These are phyloP conservation scores for Drusus annulatus DNA, from an alignment of 1,140 invertebrate species.

Conservation along the genomic window DNA sequence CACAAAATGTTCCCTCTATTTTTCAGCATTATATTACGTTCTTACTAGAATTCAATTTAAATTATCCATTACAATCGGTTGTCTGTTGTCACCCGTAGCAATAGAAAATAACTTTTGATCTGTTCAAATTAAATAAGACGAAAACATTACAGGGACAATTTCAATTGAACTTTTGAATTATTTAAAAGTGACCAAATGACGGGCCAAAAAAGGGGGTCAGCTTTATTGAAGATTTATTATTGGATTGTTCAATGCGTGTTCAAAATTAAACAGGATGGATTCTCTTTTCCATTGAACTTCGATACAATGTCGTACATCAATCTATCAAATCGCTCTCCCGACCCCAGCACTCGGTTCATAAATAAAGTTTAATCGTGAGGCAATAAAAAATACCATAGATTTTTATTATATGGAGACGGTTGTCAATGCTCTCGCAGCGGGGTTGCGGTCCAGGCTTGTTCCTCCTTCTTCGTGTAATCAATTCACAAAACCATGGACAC, in stretches of 20 bases:
- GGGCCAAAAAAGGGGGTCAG: constrained; percentile 11
- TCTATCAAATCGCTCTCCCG: constrained; percentile 31
- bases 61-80: no score
- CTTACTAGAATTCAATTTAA: no score
- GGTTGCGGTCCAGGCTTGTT: constrained; percentile 31
- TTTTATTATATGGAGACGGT: constrained; percentile 48
- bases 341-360: constrained; percentile 45
- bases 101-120: not conserved
- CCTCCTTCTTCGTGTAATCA: constrained; percentile 4
- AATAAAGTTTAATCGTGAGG: constrained; percentile 55
- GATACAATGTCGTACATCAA: constrained; percentile 40
- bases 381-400: constrained; percentile 56
- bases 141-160: constrained; percentile 5
- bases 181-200: constrained; percentile 20
- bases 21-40: no score
- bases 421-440: constrained; percentile 38
- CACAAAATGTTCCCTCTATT: no score
- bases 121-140: not conserved
- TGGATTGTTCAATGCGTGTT: constrained; percentile 8
- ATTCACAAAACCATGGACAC: constrained; percentile 1
- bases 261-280: not conserved
- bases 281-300: constrained; percentile 43
- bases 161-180: constrained; percentile 32
- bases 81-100: not conserved
- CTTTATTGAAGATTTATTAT: constrained; percentile 20